Evolutionary conservation across 2,113 vertebrate species (phyloP).

Genomic region (Gallinago paraguaiae): DNA sequence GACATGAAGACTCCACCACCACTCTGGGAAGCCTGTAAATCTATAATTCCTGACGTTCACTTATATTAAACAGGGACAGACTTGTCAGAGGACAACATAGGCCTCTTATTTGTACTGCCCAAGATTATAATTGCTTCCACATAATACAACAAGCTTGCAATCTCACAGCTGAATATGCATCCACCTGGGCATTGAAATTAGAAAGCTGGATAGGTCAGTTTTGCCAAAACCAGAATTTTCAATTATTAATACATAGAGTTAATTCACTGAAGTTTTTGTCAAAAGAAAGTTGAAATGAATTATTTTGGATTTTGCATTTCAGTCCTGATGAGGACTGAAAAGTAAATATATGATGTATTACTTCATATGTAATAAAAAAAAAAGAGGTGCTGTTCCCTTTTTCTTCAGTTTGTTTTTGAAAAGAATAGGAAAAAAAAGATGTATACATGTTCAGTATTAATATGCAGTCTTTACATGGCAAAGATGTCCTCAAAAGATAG

Average conservation of each 20-base stretch:
- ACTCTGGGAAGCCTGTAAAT: no score
- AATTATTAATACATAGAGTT: not conserved
- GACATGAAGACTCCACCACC: no score
- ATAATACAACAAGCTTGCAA: not conserved
- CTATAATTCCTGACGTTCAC: not conserved
- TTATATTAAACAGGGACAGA: not conserved
- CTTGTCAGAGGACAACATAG: not conserved
- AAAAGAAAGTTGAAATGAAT: not conserved
- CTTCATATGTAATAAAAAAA: no score
- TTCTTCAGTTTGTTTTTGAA: not conserved
- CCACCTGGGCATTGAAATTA: not conserved
- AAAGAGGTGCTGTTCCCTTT: not conserved
- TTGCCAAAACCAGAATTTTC: rapidly evolving
- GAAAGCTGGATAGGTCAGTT: not conserved
- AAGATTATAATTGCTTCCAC: not conserved
- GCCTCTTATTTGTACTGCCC: not conserved
- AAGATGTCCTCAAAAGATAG: not conserved
- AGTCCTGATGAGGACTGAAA: not conserved
- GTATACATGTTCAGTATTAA: not conserved
- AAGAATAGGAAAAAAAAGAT: not conserved
- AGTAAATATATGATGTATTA: not conserved
- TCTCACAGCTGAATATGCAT: not conserved
- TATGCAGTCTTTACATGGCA: not conserved
- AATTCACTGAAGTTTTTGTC: not conserved
- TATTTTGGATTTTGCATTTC: not conserved